Base-by-base conservation (phyloP, 2,113 vertebrate genomes). In the Austrofundulus limnaeus region DNA sequence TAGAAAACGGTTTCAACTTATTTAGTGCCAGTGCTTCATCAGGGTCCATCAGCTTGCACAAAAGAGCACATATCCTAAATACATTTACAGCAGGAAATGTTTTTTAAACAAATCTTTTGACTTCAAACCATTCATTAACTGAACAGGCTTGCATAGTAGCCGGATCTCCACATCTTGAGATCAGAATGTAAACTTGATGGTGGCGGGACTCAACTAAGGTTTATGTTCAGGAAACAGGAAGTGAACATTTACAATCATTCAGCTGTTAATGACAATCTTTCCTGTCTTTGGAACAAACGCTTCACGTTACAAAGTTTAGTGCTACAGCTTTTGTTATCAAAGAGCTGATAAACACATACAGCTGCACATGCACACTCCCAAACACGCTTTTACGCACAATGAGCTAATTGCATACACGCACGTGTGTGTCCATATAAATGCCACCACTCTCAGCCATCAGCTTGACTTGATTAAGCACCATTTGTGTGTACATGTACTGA, bases 381-480 rank as follows among this genome's bases (percentile, higher is more conserved):
- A 57, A 60, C 52, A 69, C 13, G 41, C 58, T 62, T 66, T 45
- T 47, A 57, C 57, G 74, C 41, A 31, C 39, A 66, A 25, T 5
- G 14, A 66, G 53, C 50, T 86, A 84, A 79, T 72, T 81, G 70
- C 70, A 76, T 64, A 38, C 72, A 77, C 53, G n/a, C 55, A 54
- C 25, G 39, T 43, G 39, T 34, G 38, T 58, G 70, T 70, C 54
- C 63, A 49, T 66, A 71, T 70, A 50, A 56, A 76, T 45, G 25
- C 60, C 55, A n/a, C 56, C 39, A 10, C 64, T 71, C 62, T 61
- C 49, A 1, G 2, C 53, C 74, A 41, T 74, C 82, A 81, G 73
- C 81, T 82, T 85, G 84, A 76, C 72, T 83, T 68, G 76, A 86
- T 86, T 88, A 80, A 69, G 68, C 42, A 63, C 61, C 64, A 70